A percentile compares a stretch with the other conserved stretches of the same genome.
Conservation (phyloP, 2,888 invertebrate species). For the Rhagium mordax region DNA sequence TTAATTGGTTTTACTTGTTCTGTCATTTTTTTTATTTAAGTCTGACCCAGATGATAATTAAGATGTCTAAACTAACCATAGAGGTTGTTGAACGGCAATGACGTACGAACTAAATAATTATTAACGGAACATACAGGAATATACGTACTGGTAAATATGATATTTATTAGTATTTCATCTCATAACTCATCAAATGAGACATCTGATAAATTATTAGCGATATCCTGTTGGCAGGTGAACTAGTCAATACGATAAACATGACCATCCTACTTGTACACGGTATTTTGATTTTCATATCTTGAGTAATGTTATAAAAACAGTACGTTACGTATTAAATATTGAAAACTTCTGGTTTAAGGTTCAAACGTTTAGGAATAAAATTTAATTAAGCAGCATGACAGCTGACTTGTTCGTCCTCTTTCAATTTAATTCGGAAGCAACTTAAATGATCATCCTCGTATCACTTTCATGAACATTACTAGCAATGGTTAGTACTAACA, state of each 20-base stretch:
- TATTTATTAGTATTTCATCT: conserved; percentile 38
- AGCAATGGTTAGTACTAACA: too few species aligned
- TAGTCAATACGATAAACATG: conserved; percentile 36
- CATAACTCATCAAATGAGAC: conserved; percentile 44
- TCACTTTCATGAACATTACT: too few species aligned
- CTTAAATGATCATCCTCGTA: too few species aligned
- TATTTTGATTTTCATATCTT: not conserved
- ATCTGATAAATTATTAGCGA: conserved; percentile 41
- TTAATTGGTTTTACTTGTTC: not conserved
- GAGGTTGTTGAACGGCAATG: conserved; percentile 4
- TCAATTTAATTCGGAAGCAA: too few species aligned
- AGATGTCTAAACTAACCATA: not conserved
- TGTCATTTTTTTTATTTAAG: not conserved
- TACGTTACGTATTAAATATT: too few species aligned
- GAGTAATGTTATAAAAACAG: not conserved
- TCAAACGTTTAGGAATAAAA: too few species aligned
- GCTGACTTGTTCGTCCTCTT: too few species aligned
- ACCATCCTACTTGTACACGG: conserved; percentile 20
- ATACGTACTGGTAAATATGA: not conserved
- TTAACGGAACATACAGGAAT: conserved; percentile 3
- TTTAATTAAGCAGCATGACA: too few species aligned
- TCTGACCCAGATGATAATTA: not conserved
- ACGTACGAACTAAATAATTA: not conserved
- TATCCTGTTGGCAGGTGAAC: conserved; percentile 43
- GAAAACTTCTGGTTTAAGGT: too few species aligned